Conservation (phyloP, 2,113 vertebrate species). For the Microtus montanus region DNA sequence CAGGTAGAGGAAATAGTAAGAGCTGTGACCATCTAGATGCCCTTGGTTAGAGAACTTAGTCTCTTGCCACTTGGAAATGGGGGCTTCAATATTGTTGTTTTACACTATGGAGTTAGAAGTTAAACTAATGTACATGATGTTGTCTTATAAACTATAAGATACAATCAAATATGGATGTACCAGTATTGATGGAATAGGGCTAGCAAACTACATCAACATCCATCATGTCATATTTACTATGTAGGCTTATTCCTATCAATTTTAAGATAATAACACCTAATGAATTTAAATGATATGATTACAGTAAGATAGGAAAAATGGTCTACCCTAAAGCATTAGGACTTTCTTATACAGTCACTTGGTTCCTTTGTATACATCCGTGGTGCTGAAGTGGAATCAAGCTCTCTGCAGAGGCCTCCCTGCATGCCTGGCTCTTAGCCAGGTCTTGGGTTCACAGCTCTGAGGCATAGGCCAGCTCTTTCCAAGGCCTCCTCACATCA, state of each 20-base stretch:
- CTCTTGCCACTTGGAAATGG: not conserved
- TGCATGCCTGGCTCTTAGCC: not conserved
- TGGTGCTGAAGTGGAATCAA: not conserved
- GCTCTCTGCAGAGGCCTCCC: not conserved
- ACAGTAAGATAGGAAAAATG: not conserved
- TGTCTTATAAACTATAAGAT: not conserved
- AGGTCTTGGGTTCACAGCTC: not conserved
- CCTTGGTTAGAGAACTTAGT: not conserved
- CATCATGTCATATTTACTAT: not conserved
- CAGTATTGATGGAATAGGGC: not conserved
- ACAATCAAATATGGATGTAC: not conserved
- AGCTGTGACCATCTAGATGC: not conserved
- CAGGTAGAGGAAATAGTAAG: not conserved
- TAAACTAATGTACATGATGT: not conserved
- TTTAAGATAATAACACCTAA: not conserved
- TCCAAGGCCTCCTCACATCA: not conserved
- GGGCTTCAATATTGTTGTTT: not conserved
- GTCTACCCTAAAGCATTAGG: not conserved
- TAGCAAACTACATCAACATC: not conserved
- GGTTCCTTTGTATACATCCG: not conserved
- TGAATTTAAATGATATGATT: not conserved
- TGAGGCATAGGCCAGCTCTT: rapidly evolving
- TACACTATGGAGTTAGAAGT: not conserved
- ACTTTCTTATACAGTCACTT: not conserved
- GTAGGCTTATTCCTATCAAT: not conserved